Conservation (phyloP, 2,888 invertebrate genomes). For the Lithophane ornitopus region DNA sequence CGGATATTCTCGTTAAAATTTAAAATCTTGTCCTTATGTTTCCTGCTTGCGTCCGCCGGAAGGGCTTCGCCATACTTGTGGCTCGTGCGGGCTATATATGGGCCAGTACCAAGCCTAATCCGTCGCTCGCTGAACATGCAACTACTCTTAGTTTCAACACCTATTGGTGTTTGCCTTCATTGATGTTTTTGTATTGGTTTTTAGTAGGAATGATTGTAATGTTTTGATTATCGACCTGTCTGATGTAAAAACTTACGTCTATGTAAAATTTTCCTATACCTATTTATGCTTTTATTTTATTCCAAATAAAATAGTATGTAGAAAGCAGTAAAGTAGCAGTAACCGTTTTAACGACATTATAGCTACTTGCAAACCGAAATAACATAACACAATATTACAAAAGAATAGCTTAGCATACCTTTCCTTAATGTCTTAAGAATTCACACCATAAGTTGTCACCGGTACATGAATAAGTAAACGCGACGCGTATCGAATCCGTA, state of each 20-base stretch:
- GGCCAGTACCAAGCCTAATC: conserved; percentile 76
- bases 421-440: conserved; percentile 65
- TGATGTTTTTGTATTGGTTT: conserved; percentile 16
- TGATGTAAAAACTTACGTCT: conserved; percentile 5
- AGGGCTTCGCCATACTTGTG: conserved; percentile 77
- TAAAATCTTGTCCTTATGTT: conserved; percentile 62
- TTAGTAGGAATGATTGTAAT: background rate
- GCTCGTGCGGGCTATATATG: conserved; percentile 73
- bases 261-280: background rate
- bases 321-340: conserved; percentile 20
- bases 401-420: conserved; percentile 61
- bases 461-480: conserved; percentile 67
- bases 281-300: background rate
- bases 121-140: conserved; percentile 70
- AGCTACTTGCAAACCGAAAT: conserved; percentile 22
- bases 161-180: conserved; percentile 51
- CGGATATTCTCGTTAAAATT: conserved; percentile 52
- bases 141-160: conserved; percentile 74
- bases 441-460: conserved; percentile 72
- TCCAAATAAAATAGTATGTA: conserved; percentile 6
- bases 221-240: background rate
- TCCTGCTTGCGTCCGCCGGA: conserved; percentile 80
- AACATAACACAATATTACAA: conserved; percentile 46
- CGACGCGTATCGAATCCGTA: conserved; percentile 85
- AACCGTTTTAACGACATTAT: conserved; percentile 36